phyloP scores from a whole-genome alignment of 2,888 invertebrate genomes.

The Azorinus chamasolen region DNA sequence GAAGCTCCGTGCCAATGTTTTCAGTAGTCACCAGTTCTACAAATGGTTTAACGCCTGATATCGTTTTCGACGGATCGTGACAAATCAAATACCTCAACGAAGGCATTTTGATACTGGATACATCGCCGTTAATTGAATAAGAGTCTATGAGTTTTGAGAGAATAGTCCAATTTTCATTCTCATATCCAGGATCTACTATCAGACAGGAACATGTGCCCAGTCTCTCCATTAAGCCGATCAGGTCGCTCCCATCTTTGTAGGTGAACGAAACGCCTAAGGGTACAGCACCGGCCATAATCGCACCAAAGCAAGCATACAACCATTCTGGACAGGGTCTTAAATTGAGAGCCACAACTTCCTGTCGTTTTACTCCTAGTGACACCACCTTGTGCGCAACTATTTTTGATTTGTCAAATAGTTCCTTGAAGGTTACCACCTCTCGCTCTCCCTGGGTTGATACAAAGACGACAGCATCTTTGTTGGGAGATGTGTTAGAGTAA shows the following conservation, averaged over 20 bases:
- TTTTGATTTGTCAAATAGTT: constrained; percentile 32
- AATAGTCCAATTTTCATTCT: constrained; percentile 31
- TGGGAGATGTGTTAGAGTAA: constrained; percentile 15
- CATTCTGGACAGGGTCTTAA: constrained; percentile 48
- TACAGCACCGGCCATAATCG: constrained; percentile 29
- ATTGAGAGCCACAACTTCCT: constrained; percentile 31
- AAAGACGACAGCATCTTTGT: constrained; percentile 40
- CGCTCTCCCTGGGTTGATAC: constrained; percentile 11
- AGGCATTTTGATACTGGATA: constrained; percentile 21
- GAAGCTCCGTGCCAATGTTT: not conserved
- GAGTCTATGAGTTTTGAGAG: constrained; percentile 16
- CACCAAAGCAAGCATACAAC: constrained; percentile 36
- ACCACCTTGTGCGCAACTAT: constrained; percentile 21
- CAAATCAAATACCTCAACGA: constrained; percentile 25
- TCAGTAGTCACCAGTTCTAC: not conserved
- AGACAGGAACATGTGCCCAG: constrained; percentile 26
- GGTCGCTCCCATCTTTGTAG: constrained; percentile 51
- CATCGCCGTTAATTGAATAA: constrained; percentile 4
- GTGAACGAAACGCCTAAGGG: constrained; percentile 35
- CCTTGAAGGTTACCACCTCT: constrained; percentile 26
- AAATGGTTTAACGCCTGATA: not conserved
- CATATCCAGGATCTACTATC: constrained; percentile 30
- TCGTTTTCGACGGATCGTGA: not conserved
- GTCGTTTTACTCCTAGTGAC: constrained; percentile 25
- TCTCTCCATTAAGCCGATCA: constrained; percentile 33